Conservation (phyloP, 2,888 invertebrate genomes). For the Meghimatium bilineatum region DNA sequence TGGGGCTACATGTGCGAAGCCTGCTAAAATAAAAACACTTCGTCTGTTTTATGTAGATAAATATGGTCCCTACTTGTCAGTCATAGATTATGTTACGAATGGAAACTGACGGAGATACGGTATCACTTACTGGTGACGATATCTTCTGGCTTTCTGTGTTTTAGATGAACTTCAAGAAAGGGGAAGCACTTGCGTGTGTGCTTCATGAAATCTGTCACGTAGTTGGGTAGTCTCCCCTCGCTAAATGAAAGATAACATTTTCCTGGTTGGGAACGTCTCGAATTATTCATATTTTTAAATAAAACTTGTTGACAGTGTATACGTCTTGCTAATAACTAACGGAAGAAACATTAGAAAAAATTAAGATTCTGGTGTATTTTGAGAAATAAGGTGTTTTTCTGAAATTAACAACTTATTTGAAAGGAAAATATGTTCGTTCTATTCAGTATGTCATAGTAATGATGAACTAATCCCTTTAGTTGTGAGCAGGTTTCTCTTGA, state of each 20-base stretch:
- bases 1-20: too few species aligned
- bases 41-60: background rate
- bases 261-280: background rate
- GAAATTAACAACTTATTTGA: too few species aligned
- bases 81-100: background rate
- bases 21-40: too few species aligned
- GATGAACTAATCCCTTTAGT: too few species aligned
- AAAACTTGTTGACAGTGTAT: too few species aligned
- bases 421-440: too few species aligned
- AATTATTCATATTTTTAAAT: background rate
- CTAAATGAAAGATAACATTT: background rate
- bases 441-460: too few species aligned
- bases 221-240: constrained; percentile 4
- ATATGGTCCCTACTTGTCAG: background rate
- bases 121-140: background rate
- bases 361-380: too few species aligned
- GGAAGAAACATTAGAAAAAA: too few species aligned
- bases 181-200: background rate
- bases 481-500: too few species aligned
- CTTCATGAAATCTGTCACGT: constrained; percentile 17
- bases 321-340: too few species aligned
- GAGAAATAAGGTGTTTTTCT: too few species aligned
- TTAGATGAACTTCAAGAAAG: background rate
- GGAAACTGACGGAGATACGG: background rate
- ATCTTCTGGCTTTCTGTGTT: background rate